phyloP scores from a whole-genome alignment of 1,140 invertebrate genomes.

The Lordiphosa mommai region DNA sequence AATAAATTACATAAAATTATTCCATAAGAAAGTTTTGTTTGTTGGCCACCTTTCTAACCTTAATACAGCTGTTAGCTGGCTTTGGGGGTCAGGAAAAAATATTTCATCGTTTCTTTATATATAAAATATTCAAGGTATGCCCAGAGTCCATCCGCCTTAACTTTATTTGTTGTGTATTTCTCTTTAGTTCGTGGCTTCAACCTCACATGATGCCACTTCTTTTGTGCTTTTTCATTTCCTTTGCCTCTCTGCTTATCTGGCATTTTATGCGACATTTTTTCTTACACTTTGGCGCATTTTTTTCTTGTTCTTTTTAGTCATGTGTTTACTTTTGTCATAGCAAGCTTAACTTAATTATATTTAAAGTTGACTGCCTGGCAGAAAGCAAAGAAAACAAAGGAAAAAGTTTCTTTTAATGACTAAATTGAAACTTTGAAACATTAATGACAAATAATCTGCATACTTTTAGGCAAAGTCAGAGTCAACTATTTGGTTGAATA shows the following conservation, averaged over 20 bases:
- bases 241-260: slow-evolving; percentile 16
- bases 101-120: too few species aligned
- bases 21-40: too few species aligned
- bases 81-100: too few species aligned
- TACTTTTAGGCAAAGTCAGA: slow-evolving; percentile 39
- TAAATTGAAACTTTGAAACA: slow-evolving; percentile 60
- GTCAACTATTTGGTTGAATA: slow-evolving; percentile 29
- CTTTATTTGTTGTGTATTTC: background rate
- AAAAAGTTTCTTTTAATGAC: slow-evolving; percentile 55
- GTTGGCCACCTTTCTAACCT: too few species aligned
- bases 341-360: slow-evolving; percentile 54
- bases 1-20: too few species aligned
- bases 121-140: slow-evolving; percentile 2
- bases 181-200: slow-evolving; percentile 4
- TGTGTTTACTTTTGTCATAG: slow-evolving; percentile 54
- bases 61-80: too few species aligned
- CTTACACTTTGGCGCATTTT: slow-evolving; percentile 40
- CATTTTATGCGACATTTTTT: slow-evolving; percentile 35
- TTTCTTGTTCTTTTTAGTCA: slow-evolving; percentile 22
- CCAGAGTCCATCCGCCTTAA: background rate
- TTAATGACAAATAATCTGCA: slow-evolving; percentile 71
- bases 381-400: slow-evolving; percentile 6
- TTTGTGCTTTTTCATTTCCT: slow-evolving; percentile 20
- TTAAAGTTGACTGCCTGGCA: slow-evolving; percentile 43
- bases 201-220: slow-evolving; percentile 37